phyloP scores from a whole-genome alignment of 2,797 vertebrate genomes.

The Coregonus sp. region DNA sequence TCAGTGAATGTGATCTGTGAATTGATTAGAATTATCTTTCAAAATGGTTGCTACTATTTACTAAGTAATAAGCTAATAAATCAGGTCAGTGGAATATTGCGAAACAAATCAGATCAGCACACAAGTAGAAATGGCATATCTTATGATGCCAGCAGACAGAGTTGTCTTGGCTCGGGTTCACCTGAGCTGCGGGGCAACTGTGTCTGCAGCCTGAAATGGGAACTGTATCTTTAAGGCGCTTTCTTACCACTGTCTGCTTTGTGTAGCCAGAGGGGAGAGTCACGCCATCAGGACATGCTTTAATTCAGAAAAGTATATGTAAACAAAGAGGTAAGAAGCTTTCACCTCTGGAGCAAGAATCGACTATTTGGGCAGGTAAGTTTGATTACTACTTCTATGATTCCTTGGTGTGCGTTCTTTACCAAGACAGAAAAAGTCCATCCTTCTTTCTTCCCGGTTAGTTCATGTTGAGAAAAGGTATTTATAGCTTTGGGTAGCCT shows the following conservation, averaged over 20 bases:
- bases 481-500: neutral
- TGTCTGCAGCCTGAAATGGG: slow-evolving; percentile 6
- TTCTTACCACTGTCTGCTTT: slow-evolving; percentile 32
- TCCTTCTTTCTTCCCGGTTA: neutral
- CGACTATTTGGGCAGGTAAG: slow-evolving; percentile 22
- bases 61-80: neutral
- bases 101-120: neutral
- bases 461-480: neutral
- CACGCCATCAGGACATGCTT: slow-evolving; percentile 39
- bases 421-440: neutral
- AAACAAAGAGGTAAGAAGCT: slow-evolving; percentile 21
- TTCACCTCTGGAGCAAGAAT: neutral
- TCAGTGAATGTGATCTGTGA: neutral
- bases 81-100: neutral
- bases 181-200: neutral
- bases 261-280: slow-evolving; percentile 31
- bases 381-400: neutral
- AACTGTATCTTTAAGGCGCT: slow-evolving; percentile 46
- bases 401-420: neutral
- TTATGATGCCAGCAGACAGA: neutral
- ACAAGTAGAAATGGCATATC: neutral
- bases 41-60: neutral
- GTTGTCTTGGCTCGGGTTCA: neutral
- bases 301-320: slow-evolving; percentile 32
- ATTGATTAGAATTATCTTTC: neutral